phyloP scores from a whole-genome alignment of 2,888 invertebrate species.

The Latrodectus elegans region DNA sequence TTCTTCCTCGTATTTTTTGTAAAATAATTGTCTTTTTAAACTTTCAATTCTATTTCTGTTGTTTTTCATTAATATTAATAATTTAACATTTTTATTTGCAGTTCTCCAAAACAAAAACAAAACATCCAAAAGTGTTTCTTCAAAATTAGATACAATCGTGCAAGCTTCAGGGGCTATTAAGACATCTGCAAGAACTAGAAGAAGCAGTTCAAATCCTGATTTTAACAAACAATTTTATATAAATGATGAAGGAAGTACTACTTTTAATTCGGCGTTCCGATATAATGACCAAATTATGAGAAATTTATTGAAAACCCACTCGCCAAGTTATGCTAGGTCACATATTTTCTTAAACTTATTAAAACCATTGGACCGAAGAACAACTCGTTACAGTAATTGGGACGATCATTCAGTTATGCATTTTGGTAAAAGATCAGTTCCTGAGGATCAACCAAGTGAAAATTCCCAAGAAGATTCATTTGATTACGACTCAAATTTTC shows the following conservation, averaged over 20 bases:
- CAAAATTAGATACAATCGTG: not conserved
- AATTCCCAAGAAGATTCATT: not conserved
- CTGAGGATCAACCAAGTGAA: not conserved
- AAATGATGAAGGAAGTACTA: slow-evolving; percentile 20
- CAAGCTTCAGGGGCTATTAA: not conserved
- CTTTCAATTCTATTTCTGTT: not conserved
- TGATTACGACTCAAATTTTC: not conserved
- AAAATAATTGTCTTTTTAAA: too few relatives aligned
- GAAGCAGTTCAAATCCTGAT: slow-evolving; percentile 17
- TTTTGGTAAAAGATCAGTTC: slow-evolving; percentile 47
- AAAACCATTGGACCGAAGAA: slow-evolving; percentile 38
- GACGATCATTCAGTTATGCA: slow-evolving; percentile 65
- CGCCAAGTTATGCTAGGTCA: slow-evolving; percentile 39
- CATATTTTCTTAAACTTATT: slow-evolving; percentile 47
- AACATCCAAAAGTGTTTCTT: not conserved
- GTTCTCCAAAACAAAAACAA: not conserved
- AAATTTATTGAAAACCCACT: slow-evolving; percentile 31
- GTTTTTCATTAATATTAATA: too few relatives aligned
- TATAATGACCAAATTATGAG: slow-evolving; percentile 57
- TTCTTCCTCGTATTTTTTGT: too few relatives aligned
- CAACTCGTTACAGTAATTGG: slow-evolving; percentile 43
- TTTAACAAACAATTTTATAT: slow-evolving; percentile 6
- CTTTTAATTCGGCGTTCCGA: slow-evolving; percentile 29
- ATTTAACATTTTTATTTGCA: slow-evolving; percentile 15
- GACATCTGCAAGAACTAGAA: slow-evolving; percentile 24